These are phyloP conservation scores for Oryzias curvinotus DNA, from an alignment of 2,113 vertebrate genomes.

Conservation along the genomic window DNA sequence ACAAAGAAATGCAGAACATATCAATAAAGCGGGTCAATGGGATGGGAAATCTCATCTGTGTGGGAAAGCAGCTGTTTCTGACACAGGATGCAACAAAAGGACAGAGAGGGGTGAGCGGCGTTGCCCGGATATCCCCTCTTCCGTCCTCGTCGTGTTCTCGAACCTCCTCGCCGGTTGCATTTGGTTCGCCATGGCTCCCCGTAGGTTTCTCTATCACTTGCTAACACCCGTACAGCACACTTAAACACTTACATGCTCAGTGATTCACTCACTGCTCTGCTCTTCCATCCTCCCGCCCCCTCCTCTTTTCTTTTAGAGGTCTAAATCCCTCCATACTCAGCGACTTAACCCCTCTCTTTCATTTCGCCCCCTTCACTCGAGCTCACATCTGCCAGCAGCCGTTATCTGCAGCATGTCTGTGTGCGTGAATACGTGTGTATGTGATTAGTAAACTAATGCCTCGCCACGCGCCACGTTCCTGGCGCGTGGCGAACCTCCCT, in stretches of 20 bases:
- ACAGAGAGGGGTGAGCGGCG: slow-evolving; percentile 21
- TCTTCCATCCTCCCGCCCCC: slow-evolving; percentile 1
- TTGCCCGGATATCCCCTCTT: slow-evolving; percentile 28
- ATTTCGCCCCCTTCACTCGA: slow-evolving; percentile 68
- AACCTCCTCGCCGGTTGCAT: slow-evolving; percentile 11
- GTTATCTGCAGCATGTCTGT: slow-evolving; percentile 52
- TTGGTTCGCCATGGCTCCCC: slow-evolving; percentile 36
- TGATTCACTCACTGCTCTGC: slow-evolving; percentile 49
- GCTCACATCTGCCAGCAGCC: slow-evolving; percentile 65
- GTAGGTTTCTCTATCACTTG: slow-evolving; percentile 55
- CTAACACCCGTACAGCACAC: slow-evolving; percentile 56
- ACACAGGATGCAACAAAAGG: slow-evolving; percentile 18
- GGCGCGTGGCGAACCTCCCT: slow-evolving; percentile 71
- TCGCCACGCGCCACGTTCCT: slow-evolving; percentile 65
- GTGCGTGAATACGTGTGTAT: slow-evolving; percentile 45
- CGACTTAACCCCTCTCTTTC: slow-evolving; percentile 79
- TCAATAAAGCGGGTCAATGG: slow-evolving; percentile 58
- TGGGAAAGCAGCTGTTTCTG: slow-evolving; percentile 39
- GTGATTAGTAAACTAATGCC: slow-evolving; percentile 72
- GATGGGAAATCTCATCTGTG: slow-evolving; percentile 51
- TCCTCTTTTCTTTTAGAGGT: slow-evolving; percentile 53
- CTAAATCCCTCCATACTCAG: slow-evolving; percentile 79
- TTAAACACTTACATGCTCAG: slow-evolving; percentile 63
- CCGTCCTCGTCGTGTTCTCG: slow-evolving; percentile 23
- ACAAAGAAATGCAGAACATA: slow-evolving; percentile 41